Evolutionary conservation across 1,140 invertebrate genomes (phyloP), one percentile per base, ranked within the genome.

Genomic region (Amyelois transitella): DNA sequence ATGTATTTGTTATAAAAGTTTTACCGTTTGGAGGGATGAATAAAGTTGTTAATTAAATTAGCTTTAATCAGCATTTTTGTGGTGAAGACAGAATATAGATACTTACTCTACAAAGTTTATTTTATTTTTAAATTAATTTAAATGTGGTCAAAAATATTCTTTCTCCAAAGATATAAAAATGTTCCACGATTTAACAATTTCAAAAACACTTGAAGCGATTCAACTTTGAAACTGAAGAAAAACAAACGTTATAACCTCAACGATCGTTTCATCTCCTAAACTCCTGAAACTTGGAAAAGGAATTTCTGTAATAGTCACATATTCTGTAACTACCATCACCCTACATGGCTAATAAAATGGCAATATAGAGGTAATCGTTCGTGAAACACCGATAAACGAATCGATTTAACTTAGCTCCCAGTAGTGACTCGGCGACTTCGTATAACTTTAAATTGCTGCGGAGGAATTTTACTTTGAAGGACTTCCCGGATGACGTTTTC

Each of bases 381-480:
- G 80, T 81, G 72, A 80, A 72, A 62, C 77, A 83, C 84, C 78
- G 72, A 80, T 81, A 84, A 86, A 80, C 79, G 79, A 84, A 83
- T 77, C 83, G 81, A 83, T 84, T 81, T 80, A 86, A 80, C 76
- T 86, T 86, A 53, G 64, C 72, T 73, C 61, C 74, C 72, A 64
- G 52, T 72, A 71, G 73, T 81, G 78, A 81, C 70, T 81, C 64
- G 61, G 59, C 53, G 61, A 64, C 58, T 66, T 55, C 58, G 57
- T 51, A 44, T 64, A 79, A 77, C 67, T 79, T 79, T 79, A 77
- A 79, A 79, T 79, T 79, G 75, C 72, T 71, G 65, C 63, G 60
- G 54, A 75, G 70, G 70, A 77, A 72, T 75, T 72, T 75, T 63
- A 66, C 74, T 59, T 59, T 59, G 57, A 59, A 58, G 56, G 24